phyloP scores from a whole-genome alignment of 2,888 invertebrate species.

The Anthophora plumipes region DNA sequence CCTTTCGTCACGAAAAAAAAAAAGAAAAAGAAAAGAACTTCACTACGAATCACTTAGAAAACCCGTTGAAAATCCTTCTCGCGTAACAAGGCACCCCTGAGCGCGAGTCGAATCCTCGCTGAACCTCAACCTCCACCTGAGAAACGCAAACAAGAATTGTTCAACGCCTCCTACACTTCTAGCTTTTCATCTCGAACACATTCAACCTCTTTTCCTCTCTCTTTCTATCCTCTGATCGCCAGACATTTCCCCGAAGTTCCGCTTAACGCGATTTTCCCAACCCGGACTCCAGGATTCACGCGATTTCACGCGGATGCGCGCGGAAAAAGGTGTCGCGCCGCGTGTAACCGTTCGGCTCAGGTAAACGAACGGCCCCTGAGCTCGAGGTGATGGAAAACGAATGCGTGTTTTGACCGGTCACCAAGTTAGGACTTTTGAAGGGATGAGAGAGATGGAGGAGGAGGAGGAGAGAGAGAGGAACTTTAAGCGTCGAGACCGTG shows the following conservation, averaged over 20 bases:
- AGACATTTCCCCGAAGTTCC: constrained; percentile 59
- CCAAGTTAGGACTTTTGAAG: constrained; percentile 34
- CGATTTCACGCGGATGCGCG: constrained; percentile 68
- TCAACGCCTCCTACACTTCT: not conserved
- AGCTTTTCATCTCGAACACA: too few relatives aligned
- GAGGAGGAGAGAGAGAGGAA: constrained; percentile 30
- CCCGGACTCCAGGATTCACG: constrained; percentile 33
- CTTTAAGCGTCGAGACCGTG: constrained; percentile 72
- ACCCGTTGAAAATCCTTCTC: not conserved
- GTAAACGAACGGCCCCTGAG: constrained; percentile 34
- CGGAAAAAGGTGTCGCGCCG: constrained; percentile 61
- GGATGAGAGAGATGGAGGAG: too few relatives aligned
- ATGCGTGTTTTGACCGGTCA: constrained; percentile 75
- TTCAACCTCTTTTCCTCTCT: not conserved
- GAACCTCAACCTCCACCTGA: not conserved
- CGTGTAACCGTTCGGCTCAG: constrained; percentile 36
- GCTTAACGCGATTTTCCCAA: constrained; percentile 69
- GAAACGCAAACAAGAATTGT: not conserved
- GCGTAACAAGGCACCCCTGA: not conserved
- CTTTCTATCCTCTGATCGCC: too few relatives aligned
- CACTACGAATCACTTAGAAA: not conserved
- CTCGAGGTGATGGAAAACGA: constrained; percentile 67
- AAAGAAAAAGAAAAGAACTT: too few relatives aligned
- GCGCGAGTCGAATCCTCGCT: constrained; percentile 23
- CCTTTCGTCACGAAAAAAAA: too few relatives aligned